Evolutionary conservation across 1,140 invertebrate genomes (phyloP).

Genomic region (Zophobas morio): DNA sequence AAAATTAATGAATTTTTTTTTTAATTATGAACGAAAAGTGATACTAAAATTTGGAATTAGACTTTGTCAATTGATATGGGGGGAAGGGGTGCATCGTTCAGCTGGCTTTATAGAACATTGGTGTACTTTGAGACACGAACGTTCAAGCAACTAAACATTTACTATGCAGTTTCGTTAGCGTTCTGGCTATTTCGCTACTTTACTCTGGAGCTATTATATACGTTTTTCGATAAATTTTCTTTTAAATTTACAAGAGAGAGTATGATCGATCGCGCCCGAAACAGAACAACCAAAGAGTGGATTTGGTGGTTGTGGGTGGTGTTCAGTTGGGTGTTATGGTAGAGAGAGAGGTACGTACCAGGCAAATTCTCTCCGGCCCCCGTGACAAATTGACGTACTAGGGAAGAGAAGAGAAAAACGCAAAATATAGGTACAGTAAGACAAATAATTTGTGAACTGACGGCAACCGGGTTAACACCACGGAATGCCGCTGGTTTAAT

Average conservation of each 20-base stretch:
- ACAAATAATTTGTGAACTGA: conserved; percentile 59
- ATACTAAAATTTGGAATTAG: conserved; percentile 58
- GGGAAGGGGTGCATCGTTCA: conserved; percentile 60
- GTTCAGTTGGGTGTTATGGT: conserved; percentile 66
- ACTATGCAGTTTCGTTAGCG: conserved; percentile 43
- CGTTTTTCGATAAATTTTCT: not conserved
- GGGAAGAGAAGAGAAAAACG: conserved; percentile 73
- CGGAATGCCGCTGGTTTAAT: conserved; percentile 42
- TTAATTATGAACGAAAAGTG: conserved; percentile 50
- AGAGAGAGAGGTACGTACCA: conserved; percentile 74
- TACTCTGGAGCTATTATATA: not conserved
- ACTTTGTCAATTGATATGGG: conserved; percentile 66
- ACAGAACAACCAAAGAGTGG: conserved; percentile 67
- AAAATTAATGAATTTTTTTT: conserved; percentile 32
- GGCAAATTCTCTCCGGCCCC: conserved; percentile 80
- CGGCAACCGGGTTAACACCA: conserved; percentile 36
- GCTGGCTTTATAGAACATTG: conserved; percentile 45
- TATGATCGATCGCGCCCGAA: conserved; percentile 55
- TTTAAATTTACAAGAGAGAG: conserved; percentile 11
- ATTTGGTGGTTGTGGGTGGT: conserved; percentile 64
- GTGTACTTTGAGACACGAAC: conserved; percentile 46
- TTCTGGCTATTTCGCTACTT: conserved; percentile 11
- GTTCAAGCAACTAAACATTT: conserved; percentile 50
- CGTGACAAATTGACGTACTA: conserved; percentile 82
- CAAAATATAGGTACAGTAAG: conserved; percentile 68